phyloP scores from a whole-genome alignment of 2,888 invertebrate species.

The Tetrapedia diversipes region DNA sequence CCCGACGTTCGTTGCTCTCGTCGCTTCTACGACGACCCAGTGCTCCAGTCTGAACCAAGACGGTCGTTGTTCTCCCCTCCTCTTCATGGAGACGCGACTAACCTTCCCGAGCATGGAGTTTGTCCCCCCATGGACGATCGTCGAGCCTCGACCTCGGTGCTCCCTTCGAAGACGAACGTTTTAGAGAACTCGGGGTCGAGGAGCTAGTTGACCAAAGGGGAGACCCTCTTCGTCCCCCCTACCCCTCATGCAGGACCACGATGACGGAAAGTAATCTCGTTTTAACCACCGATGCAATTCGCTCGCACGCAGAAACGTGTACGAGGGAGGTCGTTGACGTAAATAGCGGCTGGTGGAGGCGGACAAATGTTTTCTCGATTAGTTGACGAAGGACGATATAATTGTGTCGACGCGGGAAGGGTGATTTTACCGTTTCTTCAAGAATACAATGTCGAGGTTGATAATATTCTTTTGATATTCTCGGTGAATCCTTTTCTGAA shows the following conservation, averaged over 20 bases:
- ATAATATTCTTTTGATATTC: constrained; percentile 35
- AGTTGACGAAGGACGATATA: background rate
- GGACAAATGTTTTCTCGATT: constrained; percentile 1
- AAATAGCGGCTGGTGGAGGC: constrained; percentile 11
- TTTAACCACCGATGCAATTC: constrained; percentile 45
- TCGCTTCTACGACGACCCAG: constrained; percentile 77
- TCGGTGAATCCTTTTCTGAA: constrained; percentile 28
- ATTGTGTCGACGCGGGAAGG: background rate
- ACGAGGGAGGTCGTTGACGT: constrained; percentile 4
- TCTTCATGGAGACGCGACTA: background rate
- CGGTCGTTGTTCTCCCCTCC: background rate
- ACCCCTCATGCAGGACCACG: constrained; percentile 48
- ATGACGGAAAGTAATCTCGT: constrained; percentile 51
- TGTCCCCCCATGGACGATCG: constrained; percentile 5
- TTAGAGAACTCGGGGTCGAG: background rate
- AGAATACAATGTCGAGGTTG: constrained; percentile 6
- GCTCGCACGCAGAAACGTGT: constrained; percentile 51
- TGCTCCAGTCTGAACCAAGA: constrained; percentile 76
- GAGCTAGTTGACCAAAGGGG: background rate
- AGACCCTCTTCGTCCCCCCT: constrained; percentile 16
- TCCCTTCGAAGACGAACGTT: constrained; percentile 16
- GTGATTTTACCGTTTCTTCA: constrained; percentile 1
- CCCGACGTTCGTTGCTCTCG: constrained; percentile 75
- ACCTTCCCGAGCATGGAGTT: background rate
- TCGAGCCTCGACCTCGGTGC: background rate